Evolutionary conservation across 1,140 invertebrate genomes (phyloP).

Genomic region (Trachymyrmex septentrionalis): DNA sequence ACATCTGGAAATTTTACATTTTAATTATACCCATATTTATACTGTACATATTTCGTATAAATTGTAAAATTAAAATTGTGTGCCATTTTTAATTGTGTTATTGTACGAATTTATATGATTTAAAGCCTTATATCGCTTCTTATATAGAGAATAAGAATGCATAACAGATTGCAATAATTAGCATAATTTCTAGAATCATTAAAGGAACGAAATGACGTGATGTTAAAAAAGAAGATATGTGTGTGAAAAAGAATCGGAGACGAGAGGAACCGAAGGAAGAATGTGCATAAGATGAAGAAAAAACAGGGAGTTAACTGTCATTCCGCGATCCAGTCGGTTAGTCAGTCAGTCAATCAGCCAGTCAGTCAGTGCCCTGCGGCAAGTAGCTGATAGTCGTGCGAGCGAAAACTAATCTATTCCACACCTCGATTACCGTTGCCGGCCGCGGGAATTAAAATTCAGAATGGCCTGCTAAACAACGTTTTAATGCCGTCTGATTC

Average conservation of each 20-base stretch:
- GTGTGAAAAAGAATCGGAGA: background rate
- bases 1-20: background rate
- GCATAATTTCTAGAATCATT: constrained; percentile 13
- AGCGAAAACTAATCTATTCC: constrained; percentile 81
- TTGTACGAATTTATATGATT: background rate
- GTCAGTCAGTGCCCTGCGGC: constrained; percentile 69
- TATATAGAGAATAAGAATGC: background rate
- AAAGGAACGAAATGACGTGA: background rate
- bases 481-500: constrained; percentile 69
- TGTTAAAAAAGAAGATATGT: background rate
- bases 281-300: background rate
- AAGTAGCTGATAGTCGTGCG: constrained; percentile 78
- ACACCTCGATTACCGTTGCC: constrained; percentile 73
- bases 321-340: background rate
- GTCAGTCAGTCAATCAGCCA: constrained; percentile 54
- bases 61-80: background rate
- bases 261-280: background rate
- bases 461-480: constrained; percentile 78
- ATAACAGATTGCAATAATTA: background rate
- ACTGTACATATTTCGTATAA: background rate
- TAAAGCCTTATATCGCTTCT: background rate
- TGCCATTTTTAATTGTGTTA: background rate
- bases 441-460: constrained; percentile 77
- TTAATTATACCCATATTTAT: background rate
- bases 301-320: constrained; percentile 26